Conservation (phyloP, 2,888 invertebrate genomes). For the Formica aserva region DNA sequence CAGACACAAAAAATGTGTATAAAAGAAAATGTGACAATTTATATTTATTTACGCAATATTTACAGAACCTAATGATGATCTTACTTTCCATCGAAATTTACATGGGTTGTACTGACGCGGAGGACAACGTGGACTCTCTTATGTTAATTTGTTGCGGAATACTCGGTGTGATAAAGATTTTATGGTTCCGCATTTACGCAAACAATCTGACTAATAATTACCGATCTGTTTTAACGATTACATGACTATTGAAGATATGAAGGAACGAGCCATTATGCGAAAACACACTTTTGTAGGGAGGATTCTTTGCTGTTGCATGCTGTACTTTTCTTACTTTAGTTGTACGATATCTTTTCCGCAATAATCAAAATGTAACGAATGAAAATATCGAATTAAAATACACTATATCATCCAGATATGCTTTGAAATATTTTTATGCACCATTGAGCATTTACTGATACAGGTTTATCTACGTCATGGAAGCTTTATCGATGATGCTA, state of each 20-base stretch:
- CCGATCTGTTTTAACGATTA: constrained; percentile 12
- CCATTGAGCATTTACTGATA: neutral
- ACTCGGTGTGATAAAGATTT: constrained; percentile 2
- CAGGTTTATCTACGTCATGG: neutral
- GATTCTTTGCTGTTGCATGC: neutral
- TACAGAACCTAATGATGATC: too few relatives aligned
- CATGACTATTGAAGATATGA: neutral
- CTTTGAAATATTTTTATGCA: neutral
- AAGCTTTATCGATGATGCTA: neutral
- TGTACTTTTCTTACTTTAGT: neutral
- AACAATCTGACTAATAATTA: constrained; percentile 14
- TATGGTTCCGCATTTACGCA: constrained; percentile 14
- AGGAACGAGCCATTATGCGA: constrained; percentile 6
- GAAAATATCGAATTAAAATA: neutral
- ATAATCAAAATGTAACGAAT: neutral
- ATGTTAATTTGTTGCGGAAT: constrained; percentile 18
- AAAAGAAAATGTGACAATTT: neutral
- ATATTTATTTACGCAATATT: too few relatives aligned
- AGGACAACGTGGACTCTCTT: neutral
- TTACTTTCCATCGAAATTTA: too few relatives aligned
- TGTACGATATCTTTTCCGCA: neutral
- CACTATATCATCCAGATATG: constrained; percentile 18
- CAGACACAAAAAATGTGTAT: neutral
- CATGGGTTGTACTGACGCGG: constrained; percentile 18
- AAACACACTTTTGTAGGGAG: constrained; percentile 34